These are phyloP conservation scores for Rhyacophila brunnea DNA, from an alignment of 1,140 invertebrate genomes.

Conservation along the genomic window DNA sequence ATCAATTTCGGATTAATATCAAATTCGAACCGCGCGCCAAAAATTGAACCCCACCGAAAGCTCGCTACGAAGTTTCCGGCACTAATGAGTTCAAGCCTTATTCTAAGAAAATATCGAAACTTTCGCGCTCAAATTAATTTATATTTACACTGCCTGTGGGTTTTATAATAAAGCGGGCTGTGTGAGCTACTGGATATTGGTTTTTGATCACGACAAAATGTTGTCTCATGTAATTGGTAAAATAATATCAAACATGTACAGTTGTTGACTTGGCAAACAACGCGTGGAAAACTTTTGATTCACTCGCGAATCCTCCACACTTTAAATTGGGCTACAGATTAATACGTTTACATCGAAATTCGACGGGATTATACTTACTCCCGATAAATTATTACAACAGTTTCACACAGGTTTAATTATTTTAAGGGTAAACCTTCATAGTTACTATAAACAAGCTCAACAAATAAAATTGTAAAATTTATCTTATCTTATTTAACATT, in stretches of 20 bases:
- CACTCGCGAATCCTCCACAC: neutral
- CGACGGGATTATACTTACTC: neutral
- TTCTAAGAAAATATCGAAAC: constrained; percentile 31
- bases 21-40: constrained; percentile 30
- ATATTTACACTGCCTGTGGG: constrained; percentile 29
- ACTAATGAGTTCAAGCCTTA: constrained; percentile 32
- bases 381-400: too few species aligned
- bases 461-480: too few species aligned
- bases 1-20: constrained; percentile 24
- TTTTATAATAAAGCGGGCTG: constrained; percentile 24
- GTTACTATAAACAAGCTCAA: too few species aligned
- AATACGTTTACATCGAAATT: neutral
- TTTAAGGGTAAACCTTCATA: too few species aligned
- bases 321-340: neutral
- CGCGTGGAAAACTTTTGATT: constrained; percentile 18
- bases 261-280: constrained; percentile 31
- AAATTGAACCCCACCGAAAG: constrained; percentile 13
- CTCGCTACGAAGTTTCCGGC: constrained; percentile 19
- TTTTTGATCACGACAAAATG: constrained; percentile 34
- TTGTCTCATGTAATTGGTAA: constrained; percentile 34
- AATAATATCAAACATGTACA: constrained; percentile 33
- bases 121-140: constrained; percentile 32
- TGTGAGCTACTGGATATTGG: constrained; percentile 27
- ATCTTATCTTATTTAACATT: too few species aligned
- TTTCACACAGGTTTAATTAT: too few species aligned